These are phyloP conservation scores for Calliphora vicina DNA, from an alignment of 1,140 invertebrate species.

Conservation along the genomic window DNA sequence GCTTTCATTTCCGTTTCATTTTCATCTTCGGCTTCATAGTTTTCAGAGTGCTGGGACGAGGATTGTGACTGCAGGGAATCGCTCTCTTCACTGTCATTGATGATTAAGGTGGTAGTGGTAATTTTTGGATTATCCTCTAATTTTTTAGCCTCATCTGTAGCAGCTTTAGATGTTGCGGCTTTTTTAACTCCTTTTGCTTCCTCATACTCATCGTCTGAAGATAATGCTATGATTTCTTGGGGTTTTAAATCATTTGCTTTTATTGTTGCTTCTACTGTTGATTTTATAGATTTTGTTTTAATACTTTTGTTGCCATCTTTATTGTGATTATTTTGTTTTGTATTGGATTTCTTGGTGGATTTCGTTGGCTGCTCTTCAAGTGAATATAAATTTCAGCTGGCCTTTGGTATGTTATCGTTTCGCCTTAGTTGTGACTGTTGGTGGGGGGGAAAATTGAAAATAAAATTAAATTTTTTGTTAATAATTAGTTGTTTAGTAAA, in stretches of 20 bases:
- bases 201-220: slow-evolving; percentile 5
- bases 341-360: slow-evolving; percentile 26
- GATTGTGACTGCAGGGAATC: slow-evolving; percentile 1
- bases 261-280: background rate
- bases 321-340: slow-evolving; percentile 29
- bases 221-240: slow-evolving; percentile 20
- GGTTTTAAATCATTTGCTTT: background rate
- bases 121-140: background rate
- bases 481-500: background rate
- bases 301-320: background rate
- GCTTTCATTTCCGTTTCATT: slow-evolving; percentile 45
- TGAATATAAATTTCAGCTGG: slow-evolving; percentile 59
- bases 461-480: background rate
- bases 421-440: slow-evolving; percentile 61
- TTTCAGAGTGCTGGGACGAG: slow-evolving; percentile 48
- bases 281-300: slow-evolving; percentile 22
- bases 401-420: slow-evolving; percentile 62
- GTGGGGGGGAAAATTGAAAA: background rate
- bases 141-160: background rate
- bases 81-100: slow-evolving; percentile 16
- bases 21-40: slow-evolving; percentile 59
- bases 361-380: slow-evolving; percentile 36
- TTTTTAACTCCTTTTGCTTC: background rate
- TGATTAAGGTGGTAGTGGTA: background rate
- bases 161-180: slow-evolving; percentile 46